These are phyloP conservation scores for Scytalopus superciliaris DNA, from an alignment of 2,113 vertebrate genomes.

Conservation along the genomic window DNA sequence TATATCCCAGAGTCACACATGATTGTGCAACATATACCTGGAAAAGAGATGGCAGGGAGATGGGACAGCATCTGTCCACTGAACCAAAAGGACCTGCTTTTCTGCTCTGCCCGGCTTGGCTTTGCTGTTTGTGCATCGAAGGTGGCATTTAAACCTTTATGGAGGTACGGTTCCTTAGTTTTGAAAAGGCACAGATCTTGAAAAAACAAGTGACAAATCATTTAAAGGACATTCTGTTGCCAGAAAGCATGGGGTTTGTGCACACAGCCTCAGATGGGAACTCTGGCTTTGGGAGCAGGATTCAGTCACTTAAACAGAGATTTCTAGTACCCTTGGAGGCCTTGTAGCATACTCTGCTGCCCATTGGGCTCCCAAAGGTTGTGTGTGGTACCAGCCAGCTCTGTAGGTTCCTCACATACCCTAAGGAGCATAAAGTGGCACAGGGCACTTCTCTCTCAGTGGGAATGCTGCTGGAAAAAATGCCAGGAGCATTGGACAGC, in stretches of 20 bases:
- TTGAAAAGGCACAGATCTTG: not conserved
- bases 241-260: not conserved
- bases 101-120: not conserved
- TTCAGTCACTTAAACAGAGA: not conserved
- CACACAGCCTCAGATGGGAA: not conserved
- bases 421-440: not conserved
- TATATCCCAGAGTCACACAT: not conserved
- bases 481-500: not conserved
- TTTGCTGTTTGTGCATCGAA: not conserved
- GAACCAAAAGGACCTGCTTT: not conserved
- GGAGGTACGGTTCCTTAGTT: not conserved
- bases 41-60: not conserved
- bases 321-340: not conserved
- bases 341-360: not conserved
- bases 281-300: rapidly evolving
- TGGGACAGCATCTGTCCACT: not conserved
- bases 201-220: not conserved
- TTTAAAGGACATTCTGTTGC: not conserved
- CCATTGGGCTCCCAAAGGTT: not conserved
- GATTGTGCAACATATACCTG: not conserved
- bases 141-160: not conserved
- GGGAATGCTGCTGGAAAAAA: not conserved
- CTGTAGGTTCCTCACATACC: not conserved
- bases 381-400: rapidly evolving
- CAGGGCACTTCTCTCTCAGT: not conserved